Base-by-base conservation (phyloP, 2,888 invertebrate genomes). In the Xanthia icteritia region DNA sequence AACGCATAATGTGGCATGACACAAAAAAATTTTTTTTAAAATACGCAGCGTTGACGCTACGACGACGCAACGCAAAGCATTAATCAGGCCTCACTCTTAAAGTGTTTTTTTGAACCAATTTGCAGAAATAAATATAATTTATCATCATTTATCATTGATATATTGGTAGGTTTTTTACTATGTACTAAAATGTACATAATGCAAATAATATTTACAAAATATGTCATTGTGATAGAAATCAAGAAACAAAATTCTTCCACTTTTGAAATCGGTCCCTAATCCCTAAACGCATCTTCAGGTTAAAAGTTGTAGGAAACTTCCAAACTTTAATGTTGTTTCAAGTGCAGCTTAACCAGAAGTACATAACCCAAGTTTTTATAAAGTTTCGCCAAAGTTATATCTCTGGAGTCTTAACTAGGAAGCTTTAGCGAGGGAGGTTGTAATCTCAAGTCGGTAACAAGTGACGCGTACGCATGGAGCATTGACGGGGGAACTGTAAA, bases 291-390 rank as follows among this genome's bases (percentile, higher is more conserved):
- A 54, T 58, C 56, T 76, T 60, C 36, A 74, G 70, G 68, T 79
- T 51, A 86, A 36, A 86, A 83, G 36, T 73, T 76, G 17, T 56
- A n/a, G n/a, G 75, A 56, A 58, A 27, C 71, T 39, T 58, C 63
- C 23, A 65, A 74, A 75, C 70, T 79, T 65, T 13, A 67, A 73
- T 68, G 39, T 78, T 78, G 63, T 84, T 69, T 64, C 39, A 76
- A 73, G 58, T 86, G 85, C 87, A 86, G 61, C 65, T 9, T 60
- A 48, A 67, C 70, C 58, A 71, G 67, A 58, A 83, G 74, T 80
- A 66, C 76, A 83, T 80, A 76, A 75, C 60, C 81, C 27, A 60
- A 76, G 86, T 85, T 85, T 86, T 84, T 86, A 71, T 60, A 77
- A 85, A 79, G 36, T 79, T 77, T 27, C 3, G 36, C 13, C 58